Percentiles rank a stretch among this genome's conserved stretches.
Conservation (phyloP, 2,113 vertebrate genomes). For the Opisthocomus hoazin region DNA sequence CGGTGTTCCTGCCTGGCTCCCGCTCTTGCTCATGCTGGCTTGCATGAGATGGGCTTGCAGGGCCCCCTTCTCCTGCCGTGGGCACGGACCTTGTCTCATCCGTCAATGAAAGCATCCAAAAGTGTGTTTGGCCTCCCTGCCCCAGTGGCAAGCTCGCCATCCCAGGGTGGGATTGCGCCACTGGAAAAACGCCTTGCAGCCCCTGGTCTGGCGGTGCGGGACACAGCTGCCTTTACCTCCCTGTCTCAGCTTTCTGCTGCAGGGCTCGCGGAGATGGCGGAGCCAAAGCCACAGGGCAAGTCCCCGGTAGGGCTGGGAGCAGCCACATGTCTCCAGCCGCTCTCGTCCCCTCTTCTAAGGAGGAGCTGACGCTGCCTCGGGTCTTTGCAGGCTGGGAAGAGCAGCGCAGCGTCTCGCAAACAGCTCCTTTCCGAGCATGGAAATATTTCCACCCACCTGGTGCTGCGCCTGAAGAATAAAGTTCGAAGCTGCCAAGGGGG, state of each 20-base stretch:
- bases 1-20: neutral
- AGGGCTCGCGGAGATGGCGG: rapidly evolving
- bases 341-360: rapidly evolving
- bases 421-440: neutral
- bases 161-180: too few relatives aligned
- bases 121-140: rapidly evolving
- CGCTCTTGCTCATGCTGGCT: neutral
- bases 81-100: neutral
- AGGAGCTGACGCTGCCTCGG: rapidly evolving
- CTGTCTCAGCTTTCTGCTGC: neutral
- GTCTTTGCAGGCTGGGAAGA: neutral
- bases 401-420: neutral
- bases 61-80: neutral
- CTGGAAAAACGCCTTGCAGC: neutral
- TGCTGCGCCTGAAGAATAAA: neutral
- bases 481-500: neutral
- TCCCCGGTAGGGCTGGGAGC: neutral
- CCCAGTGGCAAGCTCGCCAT: rapidly evolving
- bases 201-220: rapidly evolving
- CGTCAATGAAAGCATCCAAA: neutral
- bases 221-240: neutral
- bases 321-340: neutral
- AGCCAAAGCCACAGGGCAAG: neutral
- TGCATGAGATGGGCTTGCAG: rapidly evolving
- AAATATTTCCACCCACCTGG: neutral